These are phyloP conservation scores for Schizotus pectinicornis DNA, from an alignment of 2,888 invertebrate species.

Conservation along the genomic window DNA sequence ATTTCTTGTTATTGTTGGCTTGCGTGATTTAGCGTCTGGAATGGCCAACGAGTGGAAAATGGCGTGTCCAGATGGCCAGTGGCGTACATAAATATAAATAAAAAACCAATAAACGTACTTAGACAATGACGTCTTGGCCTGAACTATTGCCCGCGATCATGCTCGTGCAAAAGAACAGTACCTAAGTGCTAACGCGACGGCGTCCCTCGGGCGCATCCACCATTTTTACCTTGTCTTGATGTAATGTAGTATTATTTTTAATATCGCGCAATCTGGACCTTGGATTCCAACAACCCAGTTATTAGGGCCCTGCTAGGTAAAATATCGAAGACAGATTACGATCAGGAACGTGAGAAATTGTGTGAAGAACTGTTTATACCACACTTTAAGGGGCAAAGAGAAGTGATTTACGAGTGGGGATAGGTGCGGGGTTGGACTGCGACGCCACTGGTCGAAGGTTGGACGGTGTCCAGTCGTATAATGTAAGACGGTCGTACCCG, in stretches of 20 bases:
- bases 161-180: not conserved
- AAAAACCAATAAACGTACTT: conserved; percentile 15
- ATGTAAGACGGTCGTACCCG: conserved; percentile 42
- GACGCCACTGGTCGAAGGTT: conserved; percentile 40
- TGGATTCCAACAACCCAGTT: not conserved
- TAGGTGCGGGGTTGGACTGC: conserved; percentile 9
- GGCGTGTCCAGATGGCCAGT: conserved; percentile 54
- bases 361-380: too few species aligned
- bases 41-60: conserved; percentile 56
- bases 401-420: conserved; percentile 10
- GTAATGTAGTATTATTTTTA: not conserved
- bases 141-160: not conserved
- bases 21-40: conserved; percentile 53
- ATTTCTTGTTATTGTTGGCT: conserved; percentile 47
- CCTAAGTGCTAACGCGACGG: not conserved
- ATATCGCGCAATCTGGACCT: not conserved
- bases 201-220: conserved; percentile 8
- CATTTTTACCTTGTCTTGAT: conserved; percentile 11
- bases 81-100: conserved; percentile 40
- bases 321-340: too few species aligned
- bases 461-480: conserved; percentile 44
- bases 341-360: too few species aligned
- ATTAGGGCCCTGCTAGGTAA: too few species aligned
- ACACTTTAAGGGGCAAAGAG: not conserved
- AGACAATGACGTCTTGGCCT: too few species aligned